phyloP scores from a whole-genome alignment of 2,113 vertebrate species.

The human region DNA sequence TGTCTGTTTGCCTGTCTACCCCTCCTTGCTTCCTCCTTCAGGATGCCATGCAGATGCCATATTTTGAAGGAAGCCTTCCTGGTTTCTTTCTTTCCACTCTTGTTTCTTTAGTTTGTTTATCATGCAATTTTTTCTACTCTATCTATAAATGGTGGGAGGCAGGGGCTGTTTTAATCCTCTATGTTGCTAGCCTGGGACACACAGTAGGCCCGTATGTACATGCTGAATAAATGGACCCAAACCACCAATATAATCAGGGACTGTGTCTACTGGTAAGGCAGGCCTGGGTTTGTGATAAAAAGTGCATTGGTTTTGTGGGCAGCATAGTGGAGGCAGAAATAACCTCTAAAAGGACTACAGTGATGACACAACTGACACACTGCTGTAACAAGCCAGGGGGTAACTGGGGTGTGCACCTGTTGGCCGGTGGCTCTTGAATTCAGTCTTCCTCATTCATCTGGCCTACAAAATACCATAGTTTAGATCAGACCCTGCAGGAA shows the following conservation, averaged over 20 bases:
- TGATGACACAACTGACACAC: background rate
- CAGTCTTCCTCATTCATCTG: background rate
- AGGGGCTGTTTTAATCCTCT: background rate
- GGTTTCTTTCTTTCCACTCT: background rate
- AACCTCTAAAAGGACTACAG: background rate
- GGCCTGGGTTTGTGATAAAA: background rate
- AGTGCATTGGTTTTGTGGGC: background rate
- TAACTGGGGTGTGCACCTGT: background rate
- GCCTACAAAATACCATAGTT: background rate
- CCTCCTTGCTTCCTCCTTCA: background rate
- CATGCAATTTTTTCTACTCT: background rate
- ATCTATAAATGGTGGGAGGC: background rate
- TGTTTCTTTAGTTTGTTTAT: background rate
- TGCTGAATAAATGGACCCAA: background rate
- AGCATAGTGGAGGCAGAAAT: background rate
- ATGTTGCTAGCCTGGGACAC: background rate
- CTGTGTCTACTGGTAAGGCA: background rate
- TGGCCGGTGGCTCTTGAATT: background rate
- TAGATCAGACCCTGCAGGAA: background rate
- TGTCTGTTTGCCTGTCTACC: background rate
- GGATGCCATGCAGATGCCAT: background rate
- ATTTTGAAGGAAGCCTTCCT: background rate
- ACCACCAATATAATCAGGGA: background rate
- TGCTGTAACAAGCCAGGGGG: background rate
- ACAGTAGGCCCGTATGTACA: background rate